These are phyloP conservation scores for Gyrodactylus salaris DNA, from an alignment of 1,140 invertebrate genomes.

Conservation along the genomic window DNA sequence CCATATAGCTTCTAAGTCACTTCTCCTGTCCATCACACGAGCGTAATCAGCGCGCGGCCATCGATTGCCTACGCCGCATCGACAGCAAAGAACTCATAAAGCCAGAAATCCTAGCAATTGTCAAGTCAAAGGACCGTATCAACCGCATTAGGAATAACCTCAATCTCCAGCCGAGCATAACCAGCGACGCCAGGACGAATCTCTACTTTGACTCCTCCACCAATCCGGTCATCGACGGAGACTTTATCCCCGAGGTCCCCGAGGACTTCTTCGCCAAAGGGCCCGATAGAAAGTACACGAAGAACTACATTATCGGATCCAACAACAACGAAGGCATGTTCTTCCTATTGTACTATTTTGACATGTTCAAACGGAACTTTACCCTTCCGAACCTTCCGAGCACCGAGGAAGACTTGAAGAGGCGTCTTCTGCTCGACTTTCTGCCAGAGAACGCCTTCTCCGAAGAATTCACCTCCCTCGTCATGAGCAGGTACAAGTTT, in stretches of 20 bases:
- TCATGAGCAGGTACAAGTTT: background rate
- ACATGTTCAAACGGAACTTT: background rate
- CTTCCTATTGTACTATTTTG: background rate
- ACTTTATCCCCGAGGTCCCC: background rate
- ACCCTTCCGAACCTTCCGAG: background rate
- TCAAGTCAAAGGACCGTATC: background rate
- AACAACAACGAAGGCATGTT: slow-evolving; percentile 7
- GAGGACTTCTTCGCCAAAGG: background rate
- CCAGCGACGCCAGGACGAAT: background rate
- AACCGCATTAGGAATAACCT: background rate
- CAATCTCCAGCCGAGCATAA: background rate
- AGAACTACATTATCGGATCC: background rate
- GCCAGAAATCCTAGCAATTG: background rate
- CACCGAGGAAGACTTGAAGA: background rate
- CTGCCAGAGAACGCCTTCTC: background rate
- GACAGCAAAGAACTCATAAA: background rate
- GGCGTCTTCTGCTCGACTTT: background rate
- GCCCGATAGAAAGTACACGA: background rate
- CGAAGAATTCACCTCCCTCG: background rate
- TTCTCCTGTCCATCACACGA: background rate
- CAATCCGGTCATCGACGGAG: background rate
- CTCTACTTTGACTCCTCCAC: background rate
- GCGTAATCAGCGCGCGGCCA: background rate
- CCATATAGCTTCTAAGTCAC: background rate
- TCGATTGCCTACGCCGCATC: background rate